Conservation (phyloP, 2,888 invertebrate genomes). For the Fragum whitleyi region DNA sequence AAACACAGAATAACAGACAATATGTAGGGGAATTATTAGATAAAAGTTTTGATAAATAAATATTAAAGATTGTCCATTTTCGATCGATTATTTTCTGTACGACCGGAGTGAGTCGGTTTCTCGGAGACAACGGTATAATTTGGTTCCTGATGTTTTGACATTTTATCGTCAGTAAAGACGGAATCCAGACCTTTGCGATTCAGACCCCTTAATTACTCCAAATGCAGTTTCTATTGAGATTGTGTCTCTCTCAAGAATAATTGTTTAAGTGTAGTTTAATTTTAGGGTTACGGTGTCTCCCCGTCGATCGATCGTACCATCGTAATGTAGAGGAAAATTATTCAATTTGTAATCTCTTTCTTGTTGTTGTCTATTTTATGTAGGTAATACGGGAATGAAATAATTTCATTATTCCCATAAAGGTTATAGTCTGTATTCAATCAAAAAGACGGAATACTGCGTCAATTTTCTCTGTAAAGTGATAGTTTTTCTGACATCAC, state of each 20-base stretch:
- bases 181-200: constrained; percentile 35
- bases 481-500: constrained; percentile 25
- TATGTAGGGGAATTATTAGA: constrained; percentile 76
- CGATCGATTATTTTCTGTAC: neutral
- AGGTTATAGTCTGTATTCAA: constrained; percentile 30
- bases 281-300: constrained; percentile 49
- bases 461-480: constrained; percentile 16
- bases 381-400: constrained; percentile 16
- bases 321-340: neutral
- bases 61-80: constrained; percentile 71
- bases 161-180: constrained; percentile 39
- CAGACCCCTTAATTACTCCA: constrained; percentile 50
- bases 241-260: constrained; percentile 45
- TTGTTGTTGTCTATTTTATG: neutral
- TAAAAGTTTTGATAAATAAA: constrained; percentile 77
- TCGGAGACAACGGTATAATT: constrained; percentile 47
- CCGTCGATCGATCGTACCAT: constrained; percentile 20
- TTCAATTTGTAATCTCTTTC: neutral
- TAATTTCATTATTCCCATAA: constrained; percentile 22
- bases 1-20: constrained; percentile 77
- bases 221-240: constrained; percentile 50
- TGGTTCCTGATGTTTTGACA: constrained; percentile 37
- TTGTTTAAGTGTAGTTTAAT: constrained; percentile 64
- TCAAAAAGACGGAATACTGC: constrained; percentile 11
- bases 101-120: neutral